phyloP scores from a whole-genome alignment of 2,113 vertebrate species.

The Hippocampus mohnikei region DNA sequence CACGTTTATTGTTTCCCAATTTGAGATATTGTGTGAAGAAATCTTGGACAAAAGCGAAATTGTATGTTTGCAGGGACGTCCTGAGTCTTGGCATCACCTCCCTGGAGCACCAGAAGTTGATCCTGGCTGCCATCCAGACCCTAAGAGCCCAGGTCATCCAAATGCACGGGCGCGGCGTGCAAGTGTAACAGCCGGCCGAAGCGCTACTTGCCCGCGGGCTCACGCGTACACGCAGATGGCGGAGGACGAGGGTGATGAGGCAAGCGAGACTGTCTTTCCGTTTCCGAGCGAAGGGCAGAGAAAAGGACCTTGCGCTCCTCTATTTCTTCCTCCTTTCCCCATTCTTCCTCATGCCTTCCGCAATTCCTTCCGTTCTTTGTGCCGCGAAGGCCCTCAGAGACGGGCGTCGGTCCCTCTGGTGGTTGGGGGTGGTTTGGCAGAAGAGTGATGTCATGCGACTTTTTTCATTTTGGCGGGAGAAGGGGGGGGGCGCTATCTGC shows the following conservation, averaged over 20 bases:
- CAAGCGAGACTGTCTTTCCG: conserved; percentile 3
- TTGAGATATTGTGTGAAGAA: background rate
- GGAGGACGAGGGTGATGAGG: conserved; percentile 2
- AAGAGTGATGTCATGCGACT: conserved; percentile 47
- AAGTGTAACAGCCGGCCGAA: conserved; percentile 73
- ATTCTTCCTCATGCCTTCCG: conserved; percentile 47
- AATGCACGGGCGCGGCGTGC: conserved; percentile 88
- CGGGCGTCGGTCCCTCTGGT: background rate
- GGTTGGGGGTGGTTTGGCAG: conserved; percentile 1
- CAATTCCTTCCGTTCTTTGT: conserved; percentile 31
- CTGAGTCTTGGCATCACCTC: conserved; percentile 85
- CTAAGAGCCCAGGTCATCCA: conserved; percentile 88
- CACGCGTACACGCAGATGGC: background rate
- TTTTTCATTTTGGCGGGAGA: background rate
- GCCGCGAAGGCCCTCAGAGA: conserved; percentile 16
- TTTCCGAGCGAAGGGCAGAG: conserved; percentile 33
- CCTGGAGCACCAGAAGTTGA: conserved; percentile 83
- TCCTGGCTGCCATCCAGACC: conserved; percentile 84
- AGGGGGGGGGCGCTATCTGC: conserved; percentile 27
- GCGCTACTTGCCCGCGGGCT: conserved; percentile 11
- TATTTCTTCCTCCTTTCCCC: conserved; percentile 30
- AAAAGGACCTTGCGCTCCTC: conserved; percentile 38
- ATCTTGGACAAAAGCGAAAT: background rate
- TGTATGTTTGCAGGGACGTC: conserved; percentile 76
- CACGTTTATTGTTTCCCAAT: background rate